phyloP scores from a whole-genome alignment of 2,888 invertebrate genomes.

The Pogonocherus hispidulus region DNA sequence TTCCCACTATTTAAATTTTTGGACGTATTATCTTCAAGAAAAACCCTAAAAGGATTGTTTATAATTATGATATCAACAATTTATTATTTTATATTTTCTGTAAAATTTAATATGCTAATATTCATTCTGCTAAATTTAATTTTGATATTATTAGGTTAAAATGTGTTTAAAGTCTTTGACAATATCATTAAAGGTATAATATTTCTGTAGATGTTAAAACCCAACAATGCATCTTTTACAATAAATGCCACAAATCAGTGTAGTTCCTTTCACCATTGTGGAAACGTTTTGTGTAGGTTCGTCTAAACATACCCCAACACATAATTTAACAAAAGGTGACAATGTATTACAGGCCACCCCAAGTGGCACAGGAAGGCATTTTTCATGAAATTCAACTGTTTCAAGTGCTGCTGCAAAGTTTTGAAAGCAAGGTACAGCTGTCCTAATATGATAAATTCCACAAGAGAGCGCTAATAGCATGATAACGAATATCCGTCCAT shows the following conservation, averaged over 20 bases:
- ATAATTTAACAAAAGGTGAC: conserved; percentile 54
- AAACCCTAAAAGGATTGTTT: too few relatives aligned
- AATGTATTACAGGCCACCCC: conserved; percentile 54
- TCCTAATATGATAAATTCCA: conserved; percentile 23
- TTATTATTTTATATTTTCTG: too few relatives aligned
- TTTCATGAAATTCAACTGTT: conserved; percentile 39
- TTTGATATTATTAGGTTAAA: too few relatives aligned
- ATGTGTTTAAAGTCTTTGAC: conserved; percentile 10
- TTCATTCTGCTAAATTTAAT: too few relatives aligned
- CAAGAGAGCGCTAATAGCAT: conserved; percentile 31
- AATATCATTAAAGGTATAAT: conserved; percentile 44
- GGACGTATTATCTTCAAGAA: too few relatives aligned
- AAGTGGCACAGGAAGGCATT: conserved; percentile 51
- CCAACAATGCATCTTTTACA: conserved; percentile 43
- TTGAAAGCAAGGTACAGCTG: conserved; percentile 41
- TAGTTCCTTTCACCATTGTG: conserved; percentile 57
- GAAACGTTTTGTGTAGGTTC: conserved; percentile 51
- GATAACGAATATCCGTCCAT: conserved; percentile 25
- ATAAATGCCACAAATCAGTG: conserved; percentile 56
- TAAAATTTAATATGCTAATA: too few relatives aligned
- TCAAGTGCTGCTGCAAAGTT: conserved; percentile 40
- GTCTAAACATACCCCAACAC: conserved; percentile 42
- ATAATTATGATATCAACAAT: too few relatives aligned
- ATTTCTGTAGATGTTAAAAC: conserved; percentile 37
- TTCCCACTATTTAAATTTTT: too few relatives aligned